Evolutionary conservation across 2,113 vertebrate genomes (phyloP).

Genomic region (Meleagris gallopavo): DNA sequence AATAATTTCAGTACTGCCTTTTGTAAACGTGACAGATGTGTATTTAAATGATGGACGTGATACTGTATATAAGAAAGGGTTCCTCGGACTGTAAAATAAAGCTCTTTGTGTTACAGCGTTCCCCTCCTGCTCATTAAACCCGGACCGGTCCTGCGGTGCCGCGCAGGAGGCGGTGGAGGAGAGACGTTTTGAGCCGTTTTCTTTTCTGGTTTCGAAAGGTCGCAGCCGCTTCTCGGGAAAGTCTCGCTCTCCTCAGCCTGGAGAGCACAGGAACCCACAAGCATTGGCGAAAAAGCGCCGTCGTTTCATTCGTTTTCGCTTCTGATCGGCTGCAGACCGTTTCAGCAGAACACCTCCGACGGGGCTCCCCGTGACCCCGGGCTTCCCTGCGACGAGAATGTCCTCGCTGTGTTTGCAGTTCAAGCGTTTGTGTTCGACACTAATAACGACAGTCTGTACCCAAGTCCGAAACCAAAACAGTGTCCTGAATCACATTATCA

Average conservation of each 20-base stretch:
- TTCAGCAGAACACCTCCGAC: neutral
- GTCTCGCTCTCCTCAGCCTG: neutral
- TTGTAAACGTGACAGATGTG: conserved; percentile 67
- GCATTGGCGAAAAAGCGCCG: too few species aligned
- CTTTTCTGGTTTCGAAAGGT: neutral
- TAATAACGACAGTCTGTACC: conserved; percentile 78
- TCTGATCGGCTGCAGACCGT: too few species aligned
- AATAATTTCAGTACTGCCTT: conserved; percentile 72
- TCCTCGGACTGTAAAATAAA: conserved; percentile 76
- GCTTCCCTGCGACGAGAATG: conserved; percentile 44
- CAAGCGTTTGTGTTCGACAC: conserved; percentile 78
- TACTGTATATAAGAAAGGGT: conserved; percentile 75
- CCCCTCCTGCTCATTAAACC: neutral
- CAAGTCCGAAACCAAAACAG: conserved; percentile 71
- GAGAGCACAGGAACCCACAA: too few species aligned
- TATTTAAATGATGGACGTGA: conserved; percentile 74
- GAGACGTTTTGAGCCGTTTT: neutral
- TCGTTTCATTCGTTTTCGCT: neutral
- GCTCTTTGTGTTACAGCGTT: conserved; percentile 69
- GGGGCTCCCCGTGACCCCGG: conserved; percentile 63
- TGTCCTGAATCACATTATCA: conserved; percentile 56
- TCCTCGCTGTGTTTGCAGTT: conserved; percentile 74
- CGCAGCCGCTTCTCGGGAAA: neutral
- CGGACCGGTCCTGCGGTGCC: neutral
- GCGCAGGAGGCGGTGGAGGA: too few species aligned